Conservation (phyloP, 2,888 invertebrate species). For the Caenorhabditis japonica region DNA sequence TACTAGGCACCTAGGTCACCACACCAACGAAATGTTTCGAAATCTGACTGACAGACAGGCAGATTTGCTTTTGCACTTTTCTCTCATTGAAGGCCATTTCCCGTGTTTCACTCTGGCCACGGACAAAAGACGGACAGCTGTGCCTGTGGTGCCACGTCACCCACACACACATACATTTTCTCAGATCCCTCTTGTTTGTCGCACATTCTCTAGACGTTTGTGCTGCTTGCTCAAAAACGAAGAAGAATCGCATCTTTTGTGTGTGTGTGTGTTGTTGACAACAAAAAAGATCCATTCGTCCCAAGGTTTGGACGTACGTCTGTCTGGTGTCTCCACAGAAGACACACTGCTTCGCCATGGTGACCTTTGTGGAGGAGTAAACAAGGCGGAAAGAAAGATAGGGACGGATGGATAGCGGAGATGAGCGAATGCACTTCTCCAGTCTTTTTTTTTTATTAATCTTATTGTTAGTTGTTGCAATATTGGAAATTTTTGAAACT, state of each 20-base stretch:
- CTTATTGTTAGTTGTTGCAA: too few relatives aligned
- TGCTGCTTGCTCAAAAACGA: too few relatives aligned
- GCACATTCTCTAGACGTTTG: too few relatives aligned
- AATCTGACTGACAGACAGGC: slow-evolving; percentile 12
- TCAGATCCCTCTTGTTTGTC: too few relatives aligned
- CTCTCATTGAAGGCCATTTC: slow-evolving; percentile 4
- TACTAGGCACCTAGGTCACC: slow-evolving; percentile 32
- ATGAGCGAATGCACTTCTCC: background rate
- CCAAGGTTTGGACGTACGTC: background rate
- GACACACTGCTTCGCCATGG: slow-evolving; percentile 7
- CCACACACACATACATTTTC: too few relatives aligned
- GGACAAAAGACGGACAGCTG: slow-evolving; percentile 21
- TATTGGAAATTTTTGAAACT: too few relatives aligned
- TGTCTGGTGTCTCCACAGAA: slow-evolving; percentile 25
- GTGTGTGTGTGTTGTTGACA: slow-evolving; percentile 28
- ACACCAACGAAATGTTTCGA: slow-evolving; percentile 19
- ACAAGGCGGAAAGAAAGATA: slow-evolving; percentile 24
- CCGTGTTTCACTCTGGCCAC: background rate
- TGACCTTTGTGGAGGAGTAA: slow-evolving; percentile 47
- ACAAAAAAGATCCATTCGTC: slow-evolving; percentile 7
- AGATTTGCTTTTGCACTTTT: slow-evolving; percentile 26
- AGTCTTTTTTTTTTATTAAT: too few relatives aligned
- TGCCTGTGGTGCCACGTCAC: slow-evolving; percentile 5
- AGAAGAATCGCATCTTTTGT: too few relatives aligned
- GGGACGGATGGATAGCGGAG: slow-evolving; percentile 12